phyloP scores from a whole-genome alignment of 2,888 invertebrate species.

The Tiliacea aurago region DNA sequence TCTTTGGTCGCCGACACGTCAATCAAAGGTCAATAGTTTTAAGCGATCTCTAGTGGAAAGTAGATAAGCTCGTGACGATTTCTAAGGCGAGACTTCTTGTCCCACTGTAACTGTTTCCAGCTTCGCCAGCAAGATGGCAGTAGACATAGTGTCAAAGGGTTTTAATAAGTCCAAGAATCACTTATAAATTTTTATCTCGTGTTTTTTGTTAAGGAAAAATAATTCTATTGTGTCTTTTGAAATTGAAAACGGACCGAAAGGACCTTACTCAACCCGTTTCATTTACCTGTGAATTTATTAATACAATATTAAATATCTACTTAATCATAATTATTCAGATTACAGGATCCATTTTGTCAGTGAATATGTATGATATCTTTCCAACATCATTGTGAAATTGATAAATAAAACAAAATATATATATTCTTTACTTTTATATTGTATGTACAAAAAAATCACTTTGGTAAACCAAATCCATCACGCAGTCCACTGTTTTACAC shows the following conservation, averaged over 20 bases:
- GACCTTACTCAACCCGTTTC: not conserved
- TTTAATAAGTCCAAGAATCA: not conserved
- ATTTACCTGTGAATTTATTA: not conserved
- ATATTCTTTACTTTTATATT: not conserved
- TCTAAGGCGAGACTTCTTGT: not conserved
- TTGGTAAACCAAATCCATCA: not conserved
- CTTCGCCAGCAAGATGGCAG: not conserved
- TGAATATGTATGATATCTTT: not conserved
- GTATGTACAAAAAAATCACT: not conserved
- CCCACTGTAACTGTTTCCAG: not conserved
- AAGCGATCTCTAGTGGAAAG: not conserved
- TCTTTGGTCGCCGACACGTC: no score
- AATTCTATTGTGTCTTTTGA: not conserved
- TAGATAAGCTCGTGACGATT: not conserved
- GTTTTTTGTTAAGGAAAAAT: not conserved
- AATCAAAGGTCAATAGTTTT: not conserved
- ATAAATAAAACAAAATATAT: slow-evolving; percentile 15
- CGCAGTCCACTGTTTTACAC: not conserved
- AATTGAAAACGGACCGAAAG: not conserved
- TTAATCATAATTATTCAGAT: not conserved
- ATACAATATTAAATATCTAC: no score
- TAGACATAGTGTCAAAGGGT: not conserved
- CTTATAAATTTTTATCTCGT: not conserved
- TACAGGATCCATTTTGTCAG: not conserved
- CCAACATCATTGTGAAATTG: not conserved